Base-by-base conservation (phyloP, 2,113 vertebrate genomes). In the Paraplagusia blochii region DNA sequence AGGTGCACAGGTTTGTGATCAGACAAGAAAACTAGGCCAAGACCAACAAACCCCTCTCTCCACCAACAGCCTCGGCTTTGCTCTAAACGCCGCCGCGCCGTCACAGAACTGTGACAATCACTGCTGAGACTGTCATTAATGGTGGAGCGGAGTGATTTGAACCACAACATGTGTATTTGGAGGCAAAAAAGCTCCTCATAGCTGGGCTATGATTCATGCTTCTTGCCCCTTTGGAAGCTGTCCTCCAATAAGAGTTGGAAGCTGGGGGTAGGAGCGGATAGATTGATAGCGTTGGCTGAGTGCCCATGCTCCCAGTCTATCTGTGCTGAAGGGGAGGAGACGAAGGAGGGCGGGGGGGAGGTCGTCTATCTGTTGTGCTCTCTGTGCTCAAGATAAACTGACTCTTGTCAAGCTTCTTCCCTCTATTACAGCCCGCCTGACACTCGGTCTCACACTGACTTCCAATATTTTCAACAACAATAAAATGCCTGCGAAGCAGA, bases 331-430 rank as follows among this genome's bases (percentile, higher is more conserved):
- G 81, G 84, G 89, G 86, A 87, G 87, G 86, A 86, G 83, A 87
- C 79, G 63, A 69, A 58, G 85, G 74, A 86, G 76, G 61, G 71
- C 60, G 22, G 22, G 22, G 22, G 22, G 22, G 22, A 6, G 22
- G 22, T n/a, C n/a, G n/a, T n/a, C 89, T 91, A 89, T 90, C 87
- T 90, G 88, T 90, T 91, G 85, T 88, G 88, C 81, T 88, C 83
- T 84, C 85, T 80, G 80, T 81, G 85, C 88, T 90, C 83, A 70
- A 76, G 84, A 90, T 89, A 91, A 91, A 91, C 88, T 82, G 83
- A 91, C 87, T 85, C 84, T 84, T 63, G 68, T 87, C 88, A 86
- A 87, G 81, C 75, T 78, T 59, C 71, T 75, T 69, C 78, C 86
- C 88, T 69, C 76, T 73, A 83, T 81, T 84, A 74, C 80, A 81